Conservation (phyloP, 2,797 vertebrate species). For the Harpagifer antarcticus region DNA sequence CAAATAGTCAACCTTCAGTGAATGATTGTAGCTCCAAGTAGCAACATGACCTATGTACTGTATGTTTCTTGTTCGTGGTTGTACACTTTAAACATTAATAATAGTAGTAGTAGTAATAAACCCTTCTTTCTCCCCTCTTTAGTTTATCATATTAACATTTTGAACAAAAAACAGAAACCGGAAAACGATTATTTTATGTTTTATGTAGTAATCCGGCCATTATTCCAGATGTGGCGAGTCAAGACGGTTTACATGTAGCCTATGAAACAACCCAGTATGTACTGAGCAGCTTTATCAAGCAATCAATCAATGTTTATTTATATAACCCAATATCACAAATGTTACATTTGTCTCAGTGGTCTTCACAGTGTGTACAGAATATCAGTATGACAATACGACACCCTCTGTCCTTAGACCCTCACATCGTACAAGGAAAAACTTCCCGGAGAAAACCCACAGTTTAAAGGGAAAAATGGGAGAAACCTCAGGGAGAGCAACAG, state of each 20-base stretch:
- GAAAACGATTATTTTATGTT: constrained; percentile 17
- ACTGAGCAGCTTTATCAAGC: constrained; percentile 45
- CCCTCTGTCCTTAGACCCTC: too few relatives aligned
- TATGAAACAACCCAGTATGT: constrained; percentile 25
- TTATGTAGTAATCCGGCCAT: constrained; percentile 28
- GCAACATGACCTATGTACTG: background rate
- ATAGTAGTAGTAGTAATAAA: too few relatives aligned
- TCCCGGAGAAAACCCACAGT: too few relatives aligned
- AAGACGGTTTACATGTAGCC: constrained; percentile 3
- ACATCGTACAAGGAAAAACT: too few relatives aligned
- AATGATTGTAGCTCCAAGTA: background rate
- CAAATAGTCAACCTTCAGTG: background rate
- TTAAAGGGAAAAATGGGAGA: too few relatives aligned
- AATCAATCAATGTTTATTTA: too few relatives aligned
- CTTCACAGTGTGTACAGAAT: too few relatives aligned
- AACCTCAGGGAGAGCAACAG: too few relatives aligned
- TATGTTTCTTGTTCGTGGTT: background rate
- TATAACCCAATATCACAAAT: too few relatives aligned
- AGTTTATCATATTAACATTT: background rate
- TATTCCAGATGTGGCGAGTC: constrained; percentile 29
- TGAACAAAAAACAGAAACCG: background rate
- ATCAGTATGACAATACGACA: too few relatives aligned
- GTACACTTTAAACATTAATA: background rate
- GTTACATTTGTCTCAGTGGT: too few relatives aligned
- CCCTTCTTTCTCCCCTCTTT: background rate